These are phyloP conservation scores for Tiliacea aurago DNA, from an alignment of 2,888 invertebrate species.

Conservation along the genomic window DNA sequence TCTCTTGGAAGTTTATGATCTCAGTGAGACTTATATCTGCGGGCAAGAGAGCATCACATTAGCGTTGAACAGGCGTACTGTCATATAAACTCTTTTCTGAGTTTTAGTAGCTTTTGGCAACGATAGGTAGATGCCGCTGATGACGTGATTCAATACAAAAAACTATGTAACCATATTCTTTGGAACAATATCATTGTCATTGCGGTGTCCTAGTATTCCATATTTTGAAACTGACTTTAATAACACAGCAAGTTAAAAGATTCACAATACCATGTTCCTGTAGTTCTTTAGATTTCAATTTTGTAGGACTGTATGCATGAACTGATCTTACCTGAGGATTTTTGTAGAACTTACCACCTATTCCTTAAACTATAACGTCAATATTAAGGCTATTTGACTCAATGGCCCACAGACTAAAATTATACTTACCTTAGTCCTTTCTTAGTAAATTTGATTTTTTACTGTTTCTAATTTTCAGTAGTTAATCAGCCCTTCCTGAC, in stretches of 20 bases:
- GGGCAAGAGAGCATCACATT: too few species aligned
- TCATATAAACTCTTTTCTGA: background rate
- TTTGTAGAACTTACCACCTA: conserved; percentile 37
- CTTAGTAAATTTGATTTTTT: background rate
- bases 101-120: background rate
- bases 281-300: conserved; percentile 69
- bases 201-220: background rate
- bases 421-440: conserved; percentile 8
- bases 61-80: background rate
- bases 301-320: conserved; percentile 68
- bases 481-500: background rate
- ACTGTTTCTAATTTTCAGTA: conserved; percentile 3
- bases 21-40: background rate
- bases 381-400: conserved; percentile 17
- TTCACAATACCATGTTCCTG: conserved; percentile 64
- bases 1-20: conserved; percentile 20
- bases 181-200: background rate
- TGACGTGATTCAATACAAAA: background rate
- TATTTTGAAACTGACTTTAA: background rate
- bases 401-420: conserved; percentile 10
- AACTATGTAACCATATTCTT: background rate
- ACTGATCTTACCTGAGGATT: conserved; percentile 48
- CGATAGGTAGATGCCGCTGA: conserved; percentile 38
- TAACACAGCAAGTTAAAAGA: conserved; percentile 50
- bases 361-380: conserved; percentile 38